Conservation (phyloP, 2,888 invertebrate species). For the Epirrhoe tristata region DNA sequence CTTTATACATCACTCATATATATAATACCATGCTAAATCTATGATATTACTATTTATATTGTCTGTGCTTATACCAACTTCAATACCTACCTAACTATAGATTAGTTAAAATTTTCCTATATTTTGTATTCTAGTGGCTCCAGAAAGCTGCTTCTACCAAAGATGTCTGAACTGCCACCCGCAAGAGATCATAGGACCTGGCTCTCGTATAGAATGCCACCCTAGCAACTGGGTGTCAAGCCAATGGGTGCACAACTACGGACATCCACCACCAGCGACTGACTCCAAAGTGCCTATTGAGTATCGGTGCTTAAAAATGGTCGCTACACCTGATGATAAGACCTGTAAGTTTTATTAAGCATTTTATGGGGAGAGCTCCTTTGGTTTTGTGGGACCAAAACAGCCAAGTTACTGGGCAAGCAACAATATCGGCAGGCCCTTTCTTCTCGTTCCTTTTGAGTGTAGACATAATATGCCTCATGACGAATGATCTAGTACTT, state of each 20-base stretch:
- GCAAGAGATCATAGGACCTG: slow-evolving; percentile 60
- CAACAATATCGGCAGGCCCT: too few species aligned
- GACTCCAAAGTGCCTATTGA: slow-evolving; percentile 73
- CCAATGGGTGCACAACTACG: slow-evolving; percentile 75
- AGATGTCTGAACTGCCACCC: slow-evolving; percentile 74
- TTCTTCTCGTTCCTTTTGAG: too few species aligned
- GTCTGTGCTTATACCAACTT: not conserved
- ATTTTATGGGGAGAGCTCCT: not conserved
- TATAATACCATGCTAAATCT: too few species aligned
- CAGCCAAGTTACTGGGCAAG: too few species aligned
- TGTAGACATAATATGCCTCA: too few species aligned
- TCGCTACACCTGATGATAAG: slow-evolving; percentile 78
- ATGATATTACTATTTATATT: too few species aligned
- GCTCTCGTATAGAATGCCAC: slow-evolving; percentile 63
- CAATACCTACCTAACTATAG: not conserved
- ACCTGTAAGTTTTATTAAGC: slow-evolving; percentile 60
- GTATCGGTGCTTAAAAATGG: slow-evolving; percentile 77
- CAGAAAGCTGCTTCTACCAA: slow-evolving; percentile 74
- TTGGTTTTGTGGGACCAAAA: too few species aligned
- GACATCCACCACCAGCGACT: slow-evolving; percentile 74
- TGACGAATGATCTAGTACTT: too few species aligned
- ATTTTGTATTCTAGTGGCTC: slow-evolving; percentile 57
- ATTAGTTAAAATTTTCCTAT: not conserved
- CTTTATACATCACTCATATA: too few species aligned
- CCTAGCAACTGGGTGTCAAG: slow-evolving; percentile 76